A percentile compares a stretch with the other conserved stretches of the same genome.
Evolutionary conservation across 2,113 vertebrate species (phyloP).

Genomic region (Cairina moschata): DNA sequence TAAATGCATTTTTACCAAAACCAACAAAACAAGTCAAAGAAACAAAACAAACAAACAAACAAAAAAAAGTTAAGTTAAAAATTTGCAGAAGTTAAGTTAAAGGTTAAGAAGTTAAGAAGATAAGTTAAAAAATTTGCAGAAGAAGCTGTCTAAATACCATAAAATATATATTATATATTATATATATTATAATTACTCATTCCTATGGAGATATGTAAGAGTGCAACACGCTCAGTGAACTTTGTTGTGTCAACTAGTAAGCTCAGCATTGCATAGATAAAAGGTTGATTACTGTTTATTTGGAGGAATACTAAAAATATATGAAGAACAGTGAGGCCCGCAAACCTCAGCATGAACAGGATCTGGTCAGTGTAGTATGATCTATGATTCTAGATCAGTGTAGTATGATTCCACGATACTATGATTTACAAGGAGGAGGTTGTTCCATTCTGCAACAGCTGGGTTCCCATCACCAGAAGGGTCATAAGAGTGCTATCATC

Average conservation of each 20-base stretch:
- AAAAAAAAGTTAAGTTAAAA: neutral
- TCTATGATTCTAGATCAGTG: neutral
- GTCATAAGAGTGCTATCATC: neutral
- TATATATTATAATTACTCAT: neutral
- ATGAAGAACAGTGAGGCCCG: neutral
- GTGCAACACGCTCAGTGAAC: neutral
- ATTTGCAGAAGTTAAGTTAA: neutral
- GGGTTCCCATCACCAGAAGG: neutral
- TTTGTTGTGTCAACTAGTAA: accelerated
- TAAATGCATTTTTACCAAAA: neutral
- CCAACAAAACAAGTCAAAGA: too few relatives aligned
- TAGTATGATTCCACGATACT: too few relatives aligned
- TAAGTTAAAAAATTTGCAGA: neutral
- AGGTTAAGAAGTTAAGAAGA: too few relatives aligned
- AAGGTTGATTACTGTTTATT: neutral
- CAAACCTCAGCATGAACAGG: accelerated
- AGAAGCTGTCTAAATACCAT: neutral
- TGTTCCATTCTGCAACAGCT: neutral
- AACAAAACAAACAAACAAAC: too few relatives aligned
- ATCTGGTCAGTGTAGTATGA: neutral
- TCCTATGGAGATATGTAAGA: neutral
- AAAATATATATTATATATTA: neutral
- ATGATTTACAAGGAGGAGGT: neutral
- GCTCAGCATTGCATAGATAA: neutral
- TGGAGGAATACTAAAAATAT: neutral